Base-by-base conservation (phyloP, 2,797 vertebrate species). In the Scleropages formosus region DNA sequence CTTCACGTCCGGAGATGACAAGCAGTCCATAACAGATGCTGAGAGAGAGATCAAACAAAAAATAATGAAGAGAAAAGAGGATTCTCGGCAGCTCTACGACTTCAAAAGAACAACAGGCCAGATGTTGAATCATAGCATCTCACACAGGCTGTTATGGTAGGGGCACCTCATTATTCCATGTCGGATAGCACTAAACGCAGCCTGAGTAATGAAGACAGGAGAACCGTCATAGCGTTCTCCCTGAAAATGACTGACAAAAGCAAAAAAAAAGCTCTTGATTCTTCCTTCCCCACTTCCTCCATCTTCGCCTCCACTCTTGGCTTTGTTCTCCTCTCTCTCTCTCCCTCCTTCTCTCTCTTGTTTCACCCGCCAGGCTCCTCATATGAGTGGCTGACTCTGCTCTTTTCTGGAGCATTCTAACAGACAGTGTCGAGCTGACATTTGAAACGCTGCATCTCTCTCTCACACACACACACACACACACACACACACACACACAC, bases 361-460 rank as follows among this genome's bases (percentile, higher is more conserved):
- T 24, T 59, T 78, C 58, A n/a, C 18, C 49, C 7, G 65, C 39
- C 44, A 8, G 13, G 13, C 63, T 13, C 18, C 63, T 13, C 18
- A 20, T 39, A 74, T 39, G 66, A 78, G 16, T 16, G 64, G 31
- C 77, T 61, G 64, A 74, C 58, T 74, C 73, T 70, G 65, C 74
- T 26, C 53, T 60, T 68, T 70, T 67, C 65, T 12, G 7, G 16
- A 67, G 44, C 31, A 75, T 68, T 56, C 49, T 60, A 56, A 59
- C 39, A 47, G 72, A 75, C 63, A 74, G 61, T 64, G 69, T 27
- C 46, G 64, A 63, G 58, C 49, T 70, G 65, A 75, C 59, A 74
- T 65, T 22, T 65, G 77, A 78, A 78, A 74, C 47, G 53, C 46
- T 69, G 49, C 73, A 78, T 73, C 72, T 74, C 58, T 4, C 3